Conservation (phyloP, 2,113 vertebrate genomes). For the Pipra filicauda region DNA sequence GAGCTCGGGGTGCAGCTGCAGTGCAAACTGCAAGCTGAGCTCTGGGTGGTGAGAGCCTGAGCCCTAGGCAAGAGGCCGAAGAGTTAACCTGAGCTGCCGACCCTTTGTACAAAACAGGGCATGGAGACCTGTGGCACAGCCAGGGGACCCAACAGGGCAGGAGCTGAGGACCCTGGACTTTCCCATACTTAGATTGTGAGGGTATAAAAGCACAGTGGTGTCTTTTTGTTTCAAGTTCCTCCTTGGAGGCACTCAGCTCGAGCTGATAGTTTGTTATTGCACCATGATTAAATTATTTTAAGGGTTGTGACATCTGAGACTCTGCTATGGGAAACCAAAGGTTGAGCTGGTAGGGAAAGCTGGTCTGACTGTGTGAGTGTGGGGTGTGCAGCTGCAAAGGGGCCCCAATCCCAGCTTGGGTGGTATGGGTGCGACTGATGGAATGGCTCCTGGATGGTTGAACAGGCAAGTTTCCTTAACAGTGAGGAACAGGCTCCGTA, state of each 20-base stretch:
- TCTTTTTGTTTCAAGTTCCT: not conserved
- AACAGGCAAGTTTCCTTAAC: not conserved
- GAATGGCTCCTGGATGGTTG: not conserved
- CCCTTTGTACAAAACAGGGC: not conserved
- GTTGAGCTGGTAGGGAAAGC: not conserved
- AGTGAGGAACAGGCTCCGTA: not conserved
- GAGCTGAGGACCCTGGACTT: not conserved
- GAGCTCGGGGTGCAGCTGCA: not conserved
- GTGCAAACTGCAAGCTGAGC: not conserved
- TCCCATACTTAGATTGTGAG: too few species aligned
- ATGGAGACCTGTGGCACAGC: not conserved
- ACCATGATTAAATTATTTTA: not conserved
- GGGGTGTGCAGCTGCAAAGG: not conserved
- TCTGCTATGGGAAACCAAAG: not conserved
- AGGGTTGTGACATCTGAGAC: not conserved
- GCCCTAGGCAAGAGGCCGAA: not conserved
- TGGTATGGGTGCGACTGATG: not conserved
- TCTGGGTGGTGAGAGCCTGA: not conserved
- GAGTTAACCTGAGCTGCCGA: not conserved
- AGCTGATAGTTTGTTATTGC: not conserved
- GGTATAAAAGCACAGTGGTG: not conserved
- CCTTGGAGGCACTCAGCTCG: not conserved
- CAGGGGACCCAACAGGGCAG: not conserved
- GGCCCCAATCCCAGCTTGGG: accelerated
- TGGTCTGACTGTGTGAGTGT: not conserved